Conservation (phyloP, 2,888 invertebrate genomes). For the Panopea generosa region DNA sequence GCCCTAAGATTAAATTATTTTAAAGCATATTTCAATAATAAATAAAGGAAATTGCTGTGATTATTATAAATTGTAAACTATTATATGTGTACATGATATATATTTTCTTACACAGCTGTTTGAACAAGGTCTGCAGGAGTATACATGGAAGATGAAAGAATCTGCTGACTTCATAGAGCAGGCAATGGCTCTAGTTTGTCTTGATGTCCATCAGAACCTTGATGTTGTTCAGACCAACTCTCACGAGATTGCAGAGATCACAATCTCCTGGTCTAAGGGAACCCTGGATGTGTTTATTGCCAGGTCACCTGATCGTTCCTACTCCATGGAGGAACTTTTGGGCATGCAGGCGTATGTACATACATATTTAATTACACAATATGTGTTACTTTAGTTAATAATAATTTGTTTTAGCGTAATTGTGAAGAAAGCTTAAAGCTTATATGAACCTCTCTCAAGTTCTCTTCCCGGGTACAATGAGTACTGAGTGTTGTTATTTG, state of each 20-base stretch:
- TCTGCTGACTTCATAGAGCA: constrained; percentile 84
- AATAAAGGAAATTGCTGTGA: too few species aligned
- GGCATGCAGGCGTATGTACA: constrained; percentile 78
- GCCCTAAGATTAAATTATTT: too few species aligned
- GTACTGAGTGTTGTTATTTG: too few species aligned
- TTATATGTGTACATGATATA: too few species aligned
- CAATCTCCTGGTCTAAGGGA: constrained; percentile 82
- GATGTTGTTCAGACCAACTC: constrained; percentile 84
- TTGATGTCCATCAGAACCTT: constrained; percentile 83
- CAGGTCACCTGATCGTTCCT: constrained; percentile 72
- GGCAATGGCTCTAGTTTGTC: constrained; percentile 83
- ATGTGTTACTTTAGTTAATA: too few species aligned
- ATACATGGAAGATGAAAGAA: constrained; percentile 84
- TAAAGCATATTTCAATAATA: too few species aligned
- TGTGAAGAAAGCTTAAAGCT: too few species aligned
- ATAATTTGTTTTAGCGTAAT: too few species aligned
- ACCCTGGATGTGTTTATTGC: constrained; percentile 81
- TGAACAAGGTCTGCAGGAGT: constrained; percentile 82
- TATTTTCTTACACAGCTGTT: constrained; percentile 75
- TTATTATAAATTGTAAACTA: too few species aligned
- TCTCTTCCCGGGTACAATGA: too few species aligned
- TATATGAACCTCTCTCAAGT: too few species aligned
- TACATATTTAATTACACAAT: too few species aligned
- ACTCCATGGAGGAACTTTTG: constrained; percentile 82
- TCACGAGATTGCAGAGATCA: constrained; percentile 81